phyloP scores from a whole-genome alignment of 2,888 invertebrate genomes.

The Drosophila sordidula region DNA sequence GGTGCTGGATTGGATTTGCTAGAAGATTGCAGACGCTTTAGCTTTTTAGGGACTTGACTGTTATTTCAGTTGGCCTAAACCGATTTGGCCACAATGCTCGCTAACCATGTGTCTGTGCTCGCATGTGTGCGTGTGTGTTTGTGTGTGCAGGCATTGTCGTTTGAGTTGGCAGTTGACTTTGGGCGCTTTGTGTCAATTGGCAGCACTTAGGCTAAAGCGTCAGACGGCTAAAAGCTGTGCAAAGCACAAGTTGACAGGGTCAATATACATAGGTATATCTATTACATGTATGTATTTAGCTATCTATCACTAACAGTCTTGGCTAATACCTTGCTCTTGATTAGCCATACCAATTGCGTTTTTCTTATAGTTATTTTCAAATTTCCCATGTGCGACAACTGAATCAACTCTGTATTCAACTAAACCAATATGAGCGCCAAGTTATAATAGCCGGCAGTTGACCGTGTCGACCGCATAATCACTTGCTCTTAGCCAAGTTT shows the following conservation, averaged over 20 bases:
- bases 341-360: background rate
- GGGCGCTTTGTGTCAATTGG: slow-evolving; percentile 59
- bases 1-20: slow-evolving; percentile 40
- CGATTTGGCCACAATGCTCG: slow-evolving; percentile 57
- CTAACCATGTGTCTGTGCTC: slow-evolving; percentile 13
- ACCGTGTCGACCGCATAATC: slow-evolving; percentile 21
- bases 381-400: background rate
- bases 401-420: background rate
- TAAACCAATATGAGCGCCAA: slow-evolving; percentile 2
- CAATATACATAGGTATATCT: slow-evolving; percentile 17
- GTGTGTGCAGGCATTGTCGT: slow-evolving; percentile 23
- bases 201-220: slow-evolving; percentile 51
- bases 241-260: slow-evolving; percentile 19
- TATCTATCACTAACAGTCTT: background rate
- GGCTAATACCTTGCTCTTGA: background rate
- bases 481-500: slow-evolving; percentile 18
- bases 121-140: slow-evolving; percentile 13
- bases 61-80: slow-evolving; percentile 67
- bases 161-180: slow-evolving; percentile 51
- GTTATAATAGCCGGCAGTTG: slow-evolving; percentile 13
- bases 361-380: background rate
- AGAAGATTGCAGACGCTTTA: slow-evolving; percentile 31
- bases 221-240: slow-evolving; percentile 27
- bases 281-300: slow-evolving; percentile 4
- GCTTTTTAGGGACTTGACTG: slow-evolving; percentile 21